These are phyloP conservation scores for Mercenaria mercenaria DNA, from an alignment of 1,140 invertebrate species.

Conservation along the genomic window DNA sequence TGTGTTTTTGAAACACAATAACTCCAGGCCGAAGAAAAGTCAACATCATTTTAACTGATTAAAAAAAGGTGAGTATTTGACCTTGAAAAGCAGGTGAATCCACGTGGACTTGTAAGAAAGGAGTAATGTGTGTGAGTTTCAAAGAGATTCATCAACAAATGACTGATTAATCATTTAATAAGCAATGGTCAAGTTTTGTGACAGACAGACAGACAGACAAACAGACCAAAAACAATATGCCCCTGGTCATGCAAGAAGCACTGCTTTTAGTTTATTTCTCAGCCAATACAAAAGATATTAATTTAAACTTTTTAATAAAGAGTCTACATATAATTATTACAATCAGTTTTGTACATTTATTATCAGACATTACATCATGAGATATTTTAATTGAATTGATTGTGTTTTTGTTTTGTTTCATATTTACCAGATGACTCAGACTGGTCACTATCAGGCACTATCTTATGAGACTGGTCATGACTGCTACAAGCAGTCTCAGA, in stretches of 20 bases:
- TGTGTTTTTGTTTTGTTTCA: conserved; percentile 22
- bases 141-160: conserved; percentile 11
- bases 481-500: conserved; percentile 19
- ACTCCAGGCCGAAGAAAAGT: no score
- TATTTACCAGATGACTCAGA: conserved; percentile 2
- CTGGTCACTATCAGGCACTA: no score
- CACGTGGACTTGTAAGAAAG: neutral
- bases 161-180: neutral
- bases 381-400: neutral
- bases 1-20: conserved; percentile 4
- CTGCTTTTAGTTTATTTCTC: neutral
- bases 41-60: neutral
- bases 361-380: conserved; percentile 9
- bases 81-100: neutral
- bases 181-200: neutral
- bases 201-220: no score
- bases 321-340: conserved; percentile 1
- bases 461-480: neutral
- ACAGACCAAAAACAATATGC: no score
- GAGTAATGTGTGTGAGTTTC: no score
- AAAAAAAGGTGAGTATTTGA: neutral
- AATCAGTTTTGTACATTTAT: conserved; percentile 13
- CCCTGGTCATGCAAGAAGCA: neutral
- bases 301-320: conserved; percentile 22
- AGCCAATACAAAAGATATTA: neutral